A percentile compares a stretch with the other conserved stretches of the same genome.
Evolutionary conservation across 2,888 invertebrate species (phyloP).

Genomic region (Hypsopygia costalis): DNA sequence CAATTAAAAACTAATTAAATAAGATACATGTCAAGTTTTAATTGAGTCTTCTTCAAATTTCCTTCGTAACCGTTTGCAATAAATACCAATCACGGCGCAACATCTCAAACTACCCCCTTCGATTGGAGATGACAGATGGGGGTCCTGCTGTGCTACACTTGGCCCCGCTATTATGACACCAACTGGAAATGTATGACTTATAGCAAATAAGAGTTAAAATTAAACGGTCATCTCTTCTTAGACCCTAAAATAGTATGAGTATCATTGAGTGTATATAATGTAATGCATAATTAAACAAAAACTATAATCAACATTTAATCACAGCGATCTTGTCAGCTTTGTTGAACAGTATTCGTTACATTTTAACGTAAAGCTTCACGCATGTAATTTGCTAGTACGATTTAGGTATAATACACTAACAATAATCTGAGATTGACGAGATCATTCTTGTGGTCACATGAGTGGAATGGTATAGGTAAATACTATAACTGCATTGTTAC

Average conservation of each 20-base stretch:
- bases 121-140: no score
- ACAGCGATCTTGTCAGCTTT: constrained; percentile 38
- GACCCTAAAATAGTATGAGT: constrained; percentile 1
- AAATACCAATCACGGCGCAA: no score
- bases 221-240: neutral
- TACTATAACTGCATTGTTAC: neutral
- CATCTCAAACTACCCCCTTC: no score
- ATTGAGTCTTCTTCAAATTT: no score
- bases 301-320: constrained; percentile 22
- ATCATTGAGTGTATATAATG: neutral
- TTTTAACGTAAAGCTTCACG: constrained; percentile 18
- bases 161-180: no score
- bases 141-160: no score
- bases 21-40: no score
- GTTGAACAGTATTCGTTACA: constrained; percentile 24
- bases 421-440: constrained; percentile 3
- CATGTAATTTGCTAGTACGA: constrained; percentile 12
- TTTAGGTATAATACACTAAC: constrained; percentile 6
- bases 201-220: no score
- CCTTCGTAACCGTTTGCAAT: no score
- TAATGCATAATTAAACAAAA: neutral
- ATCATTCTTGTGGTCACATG: neutral
- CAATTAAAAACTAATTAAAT: no score
- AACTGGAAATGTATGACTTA: no score
- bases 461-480: neutral